Conservation (phyloP, 2,797 vertebrate genomes). For the Rhyacichthys aspro region DNA sequence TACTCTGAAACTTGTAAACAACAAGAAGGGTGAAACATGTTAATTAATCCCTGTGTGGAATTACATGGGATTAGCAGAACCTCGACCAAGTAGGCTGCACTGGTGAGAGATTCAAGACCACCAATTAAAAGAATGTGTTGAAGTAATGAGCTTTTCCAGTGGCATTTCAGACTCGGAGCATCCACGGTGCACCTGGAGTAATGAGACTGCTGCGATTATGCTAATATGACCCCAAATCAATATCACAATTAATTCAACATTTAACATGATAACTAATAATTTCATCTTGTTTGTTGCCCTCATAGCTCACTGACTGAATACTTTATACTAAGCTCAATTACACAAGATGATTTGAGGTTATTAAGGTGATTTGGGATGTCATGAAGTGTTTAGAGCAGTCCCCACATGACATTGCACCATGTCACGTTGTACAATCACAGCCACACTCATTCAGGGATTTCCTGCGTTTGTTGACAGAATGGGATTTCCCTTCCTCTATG, state of each 20-base stretch:
- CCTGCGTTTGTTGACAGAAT: constrained; percentile 12
- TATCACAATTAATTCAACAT: neutral
- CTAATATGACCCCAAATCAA: constrained; percentile 2
- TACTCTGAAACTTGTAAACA: constrained; percentile 2
- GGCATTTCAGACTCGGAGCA: neutral
- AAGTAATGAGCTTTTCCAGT: neutral
- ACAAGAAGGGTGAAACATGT: constrained; percentile 2
- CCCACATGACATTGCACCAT: constrained; percentile 3
- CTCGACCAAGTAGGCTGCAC: neutral
- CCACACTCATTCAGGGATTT: neutral
- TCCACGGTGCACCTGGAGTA: neutral
- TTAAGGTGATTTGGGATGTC: too few relatives aligned
- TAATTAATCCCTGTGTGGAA: constrained; percentile 11
- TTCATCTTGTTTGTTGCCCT: too few relatives aligned
- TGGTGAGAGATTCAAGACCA: neutral
- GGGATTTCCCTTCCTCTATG: constrained; percentile 27
- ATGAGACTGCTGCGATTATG: neutral
- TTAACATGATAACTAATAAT: too few relatives aligned
- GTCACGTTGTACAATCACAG: constrained; percentile 5
- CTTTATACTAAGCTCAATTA: too few relatives aligned
- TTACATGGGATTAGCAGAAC: constrained; percentile 1
- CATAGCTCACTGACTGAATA: too few relatives aligned
- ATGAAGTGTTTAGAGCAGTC: too few relatives aligned
- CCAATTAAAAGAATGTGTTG: constrained; percentile 10
- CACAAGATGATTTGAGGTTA: too few relatives aligned